Conservation (phyloP, 2,797 vertebrate genomes). For the Anisognathus igniventris region DNA sequence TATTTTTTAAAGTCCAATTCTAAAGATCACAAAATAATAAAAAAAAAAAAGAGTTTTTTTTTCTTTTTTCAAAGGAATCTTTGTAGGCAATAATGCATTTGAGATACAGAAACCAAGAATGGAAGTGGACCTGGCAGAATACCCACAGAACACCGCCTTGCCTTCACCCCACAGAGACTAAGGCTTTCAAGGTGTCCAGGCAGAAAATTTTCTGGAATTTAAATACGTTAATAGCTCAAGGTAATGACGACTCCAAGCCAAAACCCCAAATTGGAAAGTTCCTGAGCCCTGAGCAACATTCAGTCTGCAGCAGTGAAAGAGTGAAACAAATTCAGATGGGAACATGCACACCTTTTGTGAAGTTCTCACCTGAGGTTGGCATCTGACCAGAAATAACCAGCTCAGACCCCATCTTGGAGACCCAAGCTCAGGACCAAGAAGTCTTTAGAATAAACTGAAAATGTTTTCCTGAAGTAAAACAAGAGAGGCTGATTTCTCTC, state of each 20-base stretch:
- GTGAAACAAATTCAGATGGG: background rate
- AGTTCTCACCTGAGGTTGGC: background rate
- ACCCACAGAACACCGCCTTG: background rate
- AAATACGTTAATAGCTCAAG: background rate
- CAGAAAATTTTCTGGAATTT: slow-evolving; percentile 13
- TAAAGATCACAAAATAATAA: background rate
- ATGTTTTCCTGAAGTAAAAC: background rate
- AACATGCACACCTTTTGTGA: background rate
- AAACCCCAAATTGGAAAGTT: slow-evolving; percentile 9
- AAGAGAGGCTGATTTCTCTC: background rate
- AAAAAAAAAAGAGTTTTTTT: background rate
- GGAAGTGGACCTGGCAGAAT: background rate
- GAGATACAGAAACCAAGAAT: background rate
- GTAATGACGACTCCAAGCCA: background rate
- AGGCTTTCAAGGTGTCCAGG: background rate
- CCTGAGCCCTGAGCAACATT: background rate
- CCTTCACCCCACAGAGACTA: background rate
- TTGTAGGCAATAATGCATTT: background rate
- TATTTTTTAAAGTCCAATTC: background rate
- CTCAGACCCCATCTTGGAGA: background rate
- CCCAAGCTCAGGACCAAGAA: background rate
- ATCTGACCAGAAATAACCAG: background rate
- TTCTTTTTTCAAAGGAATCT: background rate
- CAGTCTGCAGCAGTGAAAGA: background rate
- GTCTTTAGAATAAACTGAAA: background rate